A percentile compares a stretch with the other conserved stretches of the same genome.
phyloP scores from a whole-genome alignment of 2,113 vertebrate genomes.

The Thalassoma bifasciatum region DNA sequence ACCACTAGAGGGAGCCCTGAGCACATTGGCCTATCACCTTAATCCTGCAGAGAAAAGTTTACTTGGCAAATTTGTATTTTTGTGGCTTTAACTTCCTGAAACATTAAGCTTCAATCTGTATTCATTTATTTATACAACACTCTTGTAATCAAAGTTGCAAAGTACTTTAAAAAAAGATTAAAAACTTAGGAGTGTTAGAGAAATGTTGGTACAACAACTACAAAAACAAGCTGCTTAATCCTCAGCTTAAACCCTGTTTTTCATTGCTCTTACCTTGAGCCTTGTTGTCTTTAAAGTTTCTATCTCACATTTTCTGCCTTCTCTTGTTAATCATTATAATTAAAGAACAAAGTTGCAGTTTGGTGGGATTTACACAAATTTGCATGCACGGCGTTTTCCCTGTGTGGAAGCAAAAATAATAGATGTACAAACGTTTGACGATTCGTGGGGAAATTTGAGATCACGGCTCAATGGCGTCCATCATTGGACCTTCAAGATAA shows the following conservation, averaged over 20 bases:
- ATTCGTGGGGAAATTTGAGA: too few species aligned
- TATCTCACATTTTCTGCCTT: background rate
- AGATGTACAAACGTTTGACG: background rate
- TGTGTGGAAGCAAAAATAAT: background rate
- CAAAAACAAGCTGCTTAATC: conserved; percentile 1
- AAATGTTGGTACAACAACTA: background rate
- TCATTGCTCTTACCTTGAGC: background rate
- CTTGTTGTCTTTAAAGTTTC: background rate
- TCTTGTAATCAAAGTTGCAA: background rate
- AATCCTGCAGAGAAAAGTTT: background rate
- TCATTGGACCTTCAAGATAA: conserved; percentile 13
- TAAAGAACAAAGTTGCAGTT: background rate
- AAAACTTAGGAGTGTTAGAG: background rate
- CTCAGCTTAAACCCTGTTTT: conserved; percentile 5
- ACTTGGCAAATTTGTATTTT: too few species aligned
- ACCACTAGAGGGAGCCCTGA: conserved; percentile 6
- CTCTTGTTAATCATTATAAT: background rate
- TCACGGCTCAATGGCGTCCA: background rate
- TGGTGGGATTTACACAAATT: background rate
- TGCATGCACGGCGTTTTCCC: background rate
- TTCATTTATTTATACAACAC: background rate
- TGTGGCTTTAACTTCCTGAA: background rate
- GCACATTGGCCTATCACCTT: background rate
- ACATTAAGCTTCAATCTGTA: conserved; percentile 30
- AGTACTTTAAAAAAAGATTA: background rate